Evolutionary conservation across 64 coral and sea anemone genomes (phyloP).

Genomic region (Stichodactyla helianthus): DNA sequence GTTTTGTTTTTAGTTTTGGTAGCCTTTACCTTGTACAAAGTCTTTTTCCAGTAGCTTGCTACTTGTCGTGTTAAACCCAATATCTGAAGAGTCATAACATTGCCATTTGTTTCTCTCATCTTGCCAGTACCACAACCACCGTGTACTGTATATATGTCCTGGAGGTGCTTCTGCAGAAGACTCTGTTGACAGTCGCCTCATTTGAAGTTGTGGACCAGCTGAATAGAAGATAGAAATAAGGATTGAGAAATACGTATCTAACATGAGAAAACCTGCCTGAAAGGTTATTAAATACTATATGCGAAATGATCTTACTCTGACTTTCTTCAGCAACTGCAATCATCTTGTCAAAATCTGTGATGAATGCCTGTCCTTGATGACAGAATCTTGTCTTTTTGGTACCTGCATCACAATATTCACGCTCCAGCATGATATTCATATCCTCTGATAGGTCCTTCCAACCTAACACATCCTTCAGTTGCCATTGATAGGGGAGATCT

Average conservation of each 20-base stretch:
- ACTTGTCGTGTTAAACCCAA: conserved; percentile 39
- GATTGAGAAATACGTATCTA: no score
- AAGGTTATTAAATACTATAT: no score
- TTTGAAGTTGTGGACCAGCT: conserved; percentile 15
- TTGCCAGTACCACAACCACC: conserved; percentile 84
- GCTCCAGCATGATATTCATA: conserved; percentile 47
- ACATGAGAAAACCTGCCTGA: no score
- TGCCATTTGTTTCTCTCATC: conserved; percentile 71
- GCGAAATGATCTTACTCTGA: not conserved
- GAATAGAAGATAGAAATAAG: not conserved
- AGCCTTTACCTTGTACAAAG: conserved; percentile 44
- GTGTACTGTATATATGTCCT: conserved; percentile 73
- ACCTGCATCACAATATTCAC: conserved; percentile 28
- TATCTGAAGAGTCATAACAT: conserved; percentile 61
- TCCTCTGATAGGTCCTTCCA: conserved; percentile 56
- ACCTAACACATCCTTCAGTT: conserved; percentile 17
- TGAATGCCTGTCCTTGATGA: not conserved
- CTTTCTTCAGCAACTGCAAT: not conserved
- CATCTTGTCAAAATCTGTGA: conserved; percentile 36
- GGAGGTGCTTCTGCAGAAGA: conserved; percentile 69
- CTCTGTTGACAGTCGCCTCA: conserved; percentile 59
- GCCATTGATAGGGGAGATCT: conserved; percentile 73
- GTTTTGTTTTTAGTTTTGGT: not conserved
- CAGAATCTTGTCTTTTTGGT: not conserved
- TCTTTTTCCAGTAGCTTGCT: conserved; percentile 67